Evolutionary conservation across 1,140 invertebrate genomes (phyloP).

Genomic region (Magallana ariakensis): DNA sequence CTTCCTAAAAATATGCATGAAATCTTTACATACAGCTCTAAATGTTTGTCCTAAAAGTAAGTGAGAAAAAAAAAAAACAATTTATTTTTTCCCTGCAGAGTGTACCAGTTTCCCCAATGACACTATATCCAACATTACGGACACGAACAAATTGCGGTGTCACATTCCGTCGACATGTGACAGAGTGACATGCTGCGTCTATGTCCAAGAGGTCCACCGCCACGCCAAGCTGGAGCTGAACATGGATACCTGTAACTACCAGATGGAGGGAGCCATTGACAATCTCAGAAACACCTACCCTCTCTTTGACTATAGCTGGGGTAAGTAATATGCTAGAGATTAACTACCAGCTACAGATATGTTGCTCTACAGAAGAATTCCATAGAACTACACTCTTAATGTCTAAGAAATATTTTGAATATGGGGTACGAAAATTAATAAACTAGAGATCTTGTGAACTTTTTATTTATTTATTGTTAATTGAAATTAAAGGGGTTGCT

Average conservation of each 20-base stretch:
- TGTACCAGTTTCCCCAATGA: constrained; percentile 38
- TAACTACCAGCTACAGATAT: too few species aligned
- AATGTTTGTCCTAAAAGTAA: too few species aligned
- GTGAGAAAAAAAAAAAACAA: too few species aligned
- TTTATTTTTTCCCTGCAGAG: constrained; percentile 49
- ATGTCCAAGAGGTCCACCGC: constrained; percentile 35
- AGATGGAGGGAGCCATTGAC: constrained; percentile 53
- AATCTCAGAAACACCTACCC: constrained; percentile 45
- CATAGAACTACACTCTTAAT: too few species aligned
- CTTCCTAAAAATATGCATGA: too few species aligned
- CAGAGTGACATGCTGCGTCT: constrained; percentile 51
- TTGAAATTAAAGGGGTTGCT: too few species aligned
- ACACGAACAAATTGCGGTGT: constrained; percentile 32
- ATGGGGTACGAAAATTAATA: too few species aligned
- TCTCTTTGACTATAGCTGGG: constrained; percentile 55
- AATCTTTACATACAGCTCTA: too few species aligned
- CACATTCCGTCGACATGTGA: constrained; percentile 52
- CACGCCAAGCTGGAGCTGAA: constrained; percentile 36
- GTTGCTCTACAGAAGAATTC: too few species aligned
- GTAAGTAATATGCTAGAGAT: constrained; percentile 41
- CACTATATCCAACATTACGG: not conserved
- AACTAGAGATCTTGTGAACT: too few species aligned
- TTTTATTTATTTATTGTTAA: too few species aligned
- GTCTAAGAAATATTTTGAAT: too few species aligned
- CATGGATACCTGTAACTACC: constrained; percentile 55